phyloP scores from a whole-genome alignment of 2,797 vertebrate species.

The Aratinga solstitialis region DNA sequence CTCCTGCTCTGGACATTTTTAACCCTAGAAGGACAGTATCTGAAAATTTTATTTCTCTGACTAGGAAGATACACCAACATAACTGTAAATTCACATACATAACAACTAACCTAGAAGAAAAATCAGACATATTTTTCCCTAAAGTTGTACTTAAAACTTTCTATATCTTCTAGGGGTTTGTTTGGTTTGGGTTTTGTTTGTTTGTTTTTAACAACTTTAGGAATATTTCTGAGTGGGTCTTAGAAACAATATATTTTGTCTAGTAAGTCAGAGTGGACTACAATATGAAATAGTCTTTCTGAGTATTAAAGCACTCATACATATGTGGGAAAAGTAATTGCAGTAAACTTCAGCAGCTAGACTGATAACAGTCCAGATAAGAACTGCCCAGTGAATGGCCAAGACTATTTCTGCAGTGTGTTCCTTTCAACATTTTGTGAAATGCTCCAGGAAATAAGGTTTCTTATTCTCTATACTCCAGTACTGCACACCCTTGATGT shows the following conservation, averaged over 20 bases:
- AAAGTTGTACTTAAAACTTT: neutral
- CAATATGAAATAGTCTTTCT: neutral
- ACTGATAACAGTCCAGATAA: neutral
- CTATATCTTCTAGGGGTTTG: accelerated
- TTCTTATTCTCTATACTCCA: neutral
- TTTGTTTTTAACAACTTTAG: neutral
- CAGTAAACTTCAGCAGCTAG: neutral
- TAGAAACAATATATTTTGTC: neutral
- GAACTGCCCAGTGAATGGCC: neutral
- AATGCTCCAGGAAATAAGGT: neutral
- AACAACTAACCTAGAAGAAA: neutral
- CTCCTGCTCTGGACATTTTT: neutral
- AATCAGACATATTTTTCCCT: neutral
- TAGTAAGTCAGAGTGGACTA: neutral
- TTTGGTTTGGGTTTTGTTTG: neutral
- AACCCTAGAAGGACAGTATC: neutral
- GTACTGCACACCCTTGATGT: accelerated
- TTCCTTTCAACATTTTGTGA: neutral
- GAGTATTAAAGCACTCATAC: neutral
- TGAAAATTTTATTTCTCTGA: neutral
- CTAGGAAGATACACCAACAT: neutral
- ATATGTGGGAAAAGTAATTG: neutral
- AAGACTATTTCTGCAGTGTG: neutral
- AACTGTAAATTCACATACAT: neutral
- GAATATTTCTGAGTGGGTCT: neutral